phyloP scores from a whole-genome alignment of 2,888 invertebrate genomes.

The Elegia similella region DNA sequence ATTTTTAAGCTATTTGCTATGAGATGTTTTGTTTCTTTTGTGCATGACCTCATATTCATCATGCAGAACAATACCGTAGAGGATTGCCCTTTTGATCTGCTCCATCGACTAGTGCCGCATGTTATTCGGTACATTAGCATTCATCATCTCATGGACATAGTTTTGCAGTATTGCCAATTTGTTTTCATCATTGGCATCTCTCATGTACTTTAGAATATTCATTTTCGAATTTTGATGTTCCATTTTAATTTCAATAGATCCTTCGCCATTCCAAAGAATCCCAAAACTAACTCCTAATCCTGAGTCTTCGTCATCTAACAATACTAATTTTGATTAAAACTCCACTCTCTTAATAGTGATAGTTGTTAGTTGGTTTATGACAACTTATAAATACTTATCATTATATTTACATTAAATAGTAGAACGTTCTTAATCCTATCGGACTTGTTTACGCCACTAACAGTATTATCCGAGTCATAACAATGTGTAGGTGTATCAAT shows the following conservation, averaged over 20 bases:
- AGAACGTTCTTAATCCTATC: neutral
- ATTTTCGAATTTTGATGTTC: constrained; percentile 39
- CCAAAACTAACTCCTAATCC: constrained; percentile 13
- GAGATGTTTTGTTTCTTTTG: constrained; percentile 31
- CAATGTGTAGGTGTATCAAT: neutral
- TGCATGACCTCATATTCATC: constrained; percentile 53
- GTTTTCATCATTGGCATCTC: constrained; percentile 36
- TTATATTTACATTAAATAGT: no score
- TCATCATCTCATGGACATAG: constrained; percentile 49
- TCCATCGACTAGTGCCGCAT: constrained; percentile 44
- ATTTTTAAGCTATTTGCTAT: constrained; percentile 22
- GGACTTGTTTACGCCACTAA: neutral
- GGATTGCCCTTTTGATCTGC: constrained; percentile 29
- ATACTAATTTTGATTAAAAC: neutral
- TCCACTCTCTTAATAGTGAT: neutral
- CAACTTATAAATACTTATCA: neutral
- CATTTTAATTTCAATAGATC: constrained; percentile 42
- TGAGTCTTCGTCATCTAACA: constrained; percentile 45
- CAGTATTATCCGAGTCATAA: neutral
- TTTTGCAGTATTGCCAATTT: constrained; percentile 41
- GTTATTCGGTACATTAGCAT: constrained; percentile 45
- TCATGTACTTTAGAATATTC: constrained; percentile 32
- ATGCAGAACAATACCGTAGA: constrained; percentile 40
- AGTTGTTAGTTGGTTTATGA: neutral
- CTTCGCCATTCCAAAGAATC: constrained; percentile 35